Percentiles rank a stretch among this genome's conserved stretches.
Evolutionary conservation across 1,140 invertebrate species (phyloP).

Genomic region (Littorina saxatilis): DNA sequence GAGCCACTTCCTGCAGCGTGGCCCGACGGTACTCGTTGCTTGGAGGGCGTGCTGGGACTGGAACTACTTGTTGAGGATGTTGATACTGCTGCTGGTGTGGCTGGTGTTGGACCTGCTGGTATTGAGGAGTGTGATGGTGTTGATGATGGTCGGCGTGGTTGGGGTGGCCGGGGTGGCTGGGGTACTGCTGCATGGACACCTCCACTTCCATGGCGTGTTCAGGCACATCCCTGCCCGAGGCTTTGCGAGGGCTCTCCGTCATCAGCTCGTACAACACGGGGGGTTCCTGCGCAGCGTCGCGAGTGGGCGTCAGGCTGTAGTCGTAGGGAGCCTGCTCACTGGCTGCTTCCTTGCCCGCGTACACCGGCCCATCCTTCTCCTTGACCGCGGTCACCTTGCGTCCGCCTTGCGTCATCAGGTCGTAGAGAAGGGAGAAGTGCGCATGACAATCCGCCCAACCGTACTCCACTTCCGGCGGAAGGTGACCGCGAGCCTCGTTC

Average conservation of each 20-base stretch:
- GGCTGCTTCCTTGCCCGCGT: conserved; percentile 1
- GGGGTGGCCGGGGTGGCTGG: conserved; percentile 10
- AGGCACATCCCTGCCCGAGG: conserved; percentile 42
- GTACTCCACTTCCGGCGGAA: conserved; percentile 58
- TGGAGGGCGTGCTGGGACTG: neutral
- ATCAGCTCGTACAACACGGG: conserved; percentile 40
- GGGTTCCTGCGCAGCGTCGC: conserved; percentile 28
- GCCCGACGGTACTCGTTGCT: conserved; percentile 27
- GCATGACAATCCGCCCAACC: conserved; percentile 53
- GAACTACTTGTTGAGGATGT: neutral
- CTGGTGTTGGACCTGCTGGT: neutral
- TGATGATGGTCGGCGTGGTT: conserved; percentile 22
- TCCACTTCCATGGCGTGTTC: conserved; percentile 45
- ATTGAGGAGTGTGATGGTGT: conserved; percentile 25
- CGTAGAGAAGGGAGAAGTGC: conserved; percentile 56
- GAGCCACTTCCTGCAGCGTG: conserved; percentile 7
- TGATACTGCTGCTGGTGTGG: conserved; percentile 31
- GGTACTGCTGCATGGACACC: conserved; percentile 30
- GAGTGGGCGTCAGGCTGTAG: conserved; percentile 34
- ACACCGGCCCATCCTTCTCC: neutral
- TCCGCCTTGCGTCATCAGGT: conserved; percentile 60
- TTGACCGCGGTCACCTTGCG: conserved; percentile 31
- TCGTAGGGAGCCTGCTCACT: conserved; percentile 12
- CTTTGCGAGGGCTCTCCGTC: conserved; percentile 48
- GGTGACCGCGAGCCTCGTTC: conserved; percentile 51